These are phyloP conservation scores for Leontocebus nigricollis DNA, from an alignment of 2,797 vertebrate species.

Conservation along the genomic window DNA sequence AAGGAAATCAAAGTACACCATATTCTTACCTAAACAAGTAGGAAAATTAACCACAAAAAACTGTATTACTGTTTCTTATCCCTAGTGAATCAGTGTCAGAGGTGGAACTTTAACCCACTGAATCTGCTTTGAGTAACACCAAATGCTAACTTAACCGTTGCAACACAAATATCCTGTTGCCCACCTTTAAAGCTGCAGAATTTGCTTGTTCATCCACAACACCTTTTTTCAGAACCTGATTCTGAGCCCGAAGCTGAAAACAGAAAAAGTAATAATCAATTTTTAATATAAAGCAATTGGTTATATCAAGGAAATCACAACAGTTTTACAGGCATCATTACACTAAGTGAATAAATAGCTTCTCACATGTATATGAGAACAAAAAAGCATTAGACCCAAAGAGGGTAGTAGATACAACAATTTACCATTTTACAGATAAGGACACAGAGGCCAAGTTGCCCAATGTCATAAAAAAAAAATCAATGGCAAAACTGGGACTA, in stretches of 20 bases:
- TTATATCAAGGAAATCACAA: neutral
- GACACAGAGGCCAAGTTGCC: neutral
- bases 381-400: neutral
- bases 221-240: constrained; percentile 98
- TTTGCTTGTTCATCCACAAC: constrained; percentile 98
- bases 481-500: neutral
- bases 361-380: neutral
- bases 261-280: constrained; percentile 42
- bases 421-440: neutral
- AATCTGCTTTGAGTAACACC: neutral
- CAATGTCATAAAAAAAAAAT: neutral
- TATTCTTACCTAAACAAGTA: neutral
- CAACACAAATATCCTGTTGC: neutral
- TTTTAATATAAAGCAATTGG: constrained; percentile 45
- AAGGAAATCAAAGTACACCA: constrained; percentile 26
- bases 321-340: neutral
- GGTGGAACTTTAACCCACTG: constrained; percentile 28
- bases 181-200: constrained; percentile 94
- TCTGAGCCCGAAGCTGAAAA: constrained; percentile 96
- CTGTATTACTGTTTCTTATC: neutral
- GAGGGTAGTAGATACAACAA: neutral
- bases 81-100: constrained; percentile 43
- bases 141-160: neutral
- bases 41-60: neutral
- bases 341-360: neutral